A percentile compares a stretch with the other conserved stretches of the same genome.
Conservation (phyloP, 2,113 vertebrate genomes). For the Pagrus major region DNA sequence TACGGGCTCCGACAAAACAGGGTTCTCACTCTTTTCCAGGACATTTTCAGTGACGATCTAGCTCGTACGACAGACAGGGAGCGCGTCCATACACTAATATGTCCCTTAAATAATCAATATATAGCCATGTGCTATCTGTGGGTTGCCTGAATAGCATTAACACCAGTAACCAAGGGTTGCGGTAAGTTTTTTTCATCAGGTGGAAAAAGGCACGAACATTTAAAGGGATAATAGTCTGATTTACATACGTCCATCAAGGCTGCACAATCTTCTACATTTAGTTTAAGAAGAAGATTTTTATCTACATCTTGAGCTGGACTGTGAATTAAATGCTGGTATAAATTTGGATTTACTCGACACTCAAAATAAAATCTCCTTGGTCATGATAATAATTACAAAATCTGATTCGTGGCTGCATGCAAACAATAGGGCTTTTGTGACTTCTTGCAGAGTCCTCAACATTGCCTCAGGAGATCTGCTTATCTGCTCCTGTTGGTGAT, state of each 20-base stretch:
- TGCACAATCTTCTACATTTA: background rate
- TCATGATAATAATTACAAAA: background rate
- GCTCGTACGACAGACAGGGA: no score
- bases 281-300: background rate
- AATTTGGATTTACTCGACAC: background rate
- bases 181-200: no score
- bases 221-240: background rate
- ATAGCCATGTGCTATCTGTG: no score
- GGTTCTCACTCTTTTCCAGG: no score
- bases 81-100: no score
- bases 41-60: no score
- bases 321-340: background rate
- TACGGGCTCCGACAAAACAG: no score
- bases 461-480: background rate
- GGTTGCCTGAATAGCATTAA: no score
- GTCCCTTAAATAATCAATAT: no score
- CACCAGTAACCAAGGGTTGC: no score
- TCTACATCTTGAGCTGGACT: background rate
- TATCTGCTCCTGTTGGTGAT: background rate
- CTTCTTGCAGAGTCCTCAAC: no score
- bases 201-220: background rate
- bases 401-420: background rate
- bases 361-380: background rate
- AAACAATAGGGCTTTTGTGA: no score
- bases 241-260: background rate